Percentiles rank a stretch among this genome's conserved stretches.
phyloP scores from a whole-genome alignment of 2,888 invertebrate species.

The Eumerus sabulonum region DNA sequence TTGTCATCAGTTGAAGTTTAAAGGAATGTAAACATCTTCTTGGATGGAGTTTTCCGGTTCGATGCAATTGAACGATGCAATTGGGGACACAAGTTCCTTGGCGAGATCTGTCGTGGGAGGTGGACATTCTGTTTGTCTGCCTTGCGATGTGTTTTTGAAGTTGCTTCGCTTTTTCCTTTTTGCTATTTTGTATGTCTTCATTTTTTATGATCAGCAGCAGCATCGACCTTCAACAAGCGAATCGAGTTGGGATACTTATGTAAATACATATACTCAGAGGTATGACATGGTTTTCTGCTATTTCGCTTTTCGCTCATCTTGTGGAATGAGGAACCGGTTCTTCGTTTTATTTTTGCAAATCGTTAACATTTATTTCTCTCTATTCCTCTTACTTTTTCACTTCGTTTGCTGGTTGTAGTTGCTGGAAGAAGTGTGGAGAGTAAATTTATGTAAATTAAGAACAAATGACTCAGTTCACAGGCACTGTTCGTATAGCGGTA shows the following conservation, averaged over 20 bases:
- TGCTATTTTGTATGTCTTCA: background rate
- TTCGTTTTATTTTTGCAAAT: constrained; percentile 44
- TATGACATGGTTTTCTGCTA: constrained; percentile 38
- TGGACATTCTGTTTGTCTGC: constrained; percentile 28
- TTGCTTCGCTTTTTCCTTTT: constrained; percentile 24
- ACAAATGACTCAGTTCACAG: constrained; percentile 27
- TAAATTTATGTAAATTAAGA: constrained; percentile 35
- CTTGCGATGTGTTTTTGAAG: constrained; percentile 2
- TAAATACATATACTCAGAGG: constrained; percentile 8
- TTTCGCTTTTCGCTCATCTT: constrained; percentile 35
- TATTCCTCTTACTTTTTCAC: background rate
- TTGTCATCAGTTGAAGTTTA: no score
- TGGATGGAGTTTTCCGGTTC: constrained; percentile 63
- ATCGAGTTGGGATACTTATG: no score
- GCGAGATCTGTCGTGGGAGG: background rate
- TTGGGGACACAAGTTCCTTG: constrained; percentile 30
- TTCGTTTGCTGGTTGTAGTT: no score
- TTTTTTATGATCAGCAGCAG: constrained; percentile 23
- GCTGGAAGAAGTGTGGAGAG: constrained; percentile 1
- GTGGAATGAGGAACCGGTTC: constrained; percentile 61
- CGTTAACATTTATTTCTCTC: constrained; percentile 48
- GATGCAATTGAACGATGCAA: constrained; percentile 45
- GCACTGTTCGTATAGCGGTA: constrained; percentile 6
- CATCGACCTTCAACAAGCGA: constrained; percentile 57
- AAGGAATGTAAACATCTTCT: constrained; percentile 59